Evolutionary conservation across 2,888 invertebrate genomes (phyloP), one percentile per base, ranked within the genome.

Genomic region (Ichneumoninae sp.): DNA sequence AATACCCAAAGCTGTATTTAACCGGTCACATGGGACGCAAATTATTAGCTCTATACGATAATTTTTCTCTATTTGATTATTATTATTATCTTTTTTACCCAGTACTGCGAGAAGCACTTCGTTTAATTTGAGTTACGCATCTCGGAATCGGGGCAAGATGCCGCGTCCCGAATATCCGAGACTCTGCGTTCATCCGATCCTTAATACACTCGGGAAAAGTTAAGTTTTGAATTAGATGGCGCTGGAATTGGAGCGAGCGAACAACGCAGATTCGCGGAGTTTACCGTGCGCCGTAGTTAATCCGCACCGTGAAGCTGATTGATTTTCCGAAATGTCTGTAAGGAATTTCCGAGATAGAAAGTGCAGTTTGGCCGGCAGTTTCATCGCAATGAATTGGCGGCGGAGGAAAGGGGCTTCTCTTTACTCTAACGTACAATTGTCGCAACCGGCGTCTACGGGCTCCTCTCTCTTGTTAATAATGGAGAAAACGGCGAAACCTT

Each of bases 401-500:
- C 4, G 13, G 19, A 19, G 16, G 44, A 3, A 26, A 22, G 57
- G 57, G 10, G 10, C 1, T 47, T 47, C 16, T 86, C 84, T 88
- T 86, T 83, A 60, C 76, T 68, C 57, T 30, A 65, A 74, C 66
- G 78, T 70, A 71, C 47, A 81, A 26, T 65, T 50, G 40, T 30
- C 44, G 81, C 81, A 88, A 89, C 86, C 87, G 52, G 85, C 86
- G 82, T 87, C 84, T 88, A 83, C 85, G 84, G 86, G 89, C 26
- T 13, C 86, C 88, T 89, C 88, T 88, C 90, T 91, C 91, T 90
- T 91, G 91, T 92, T 93, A 92, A 92, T 93, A 93, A 93, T 92
- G 91, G 91, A 87, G 92, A 93, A 93, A 93, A 92, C 92, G 92
- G 91, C 90, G 92, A 93, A 93, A 92, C 92, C 90, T 91, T 88